Base-by-base conservation (phyloP, 2,888 invertebrate species). In the Orgyia antiqua region DNA sequence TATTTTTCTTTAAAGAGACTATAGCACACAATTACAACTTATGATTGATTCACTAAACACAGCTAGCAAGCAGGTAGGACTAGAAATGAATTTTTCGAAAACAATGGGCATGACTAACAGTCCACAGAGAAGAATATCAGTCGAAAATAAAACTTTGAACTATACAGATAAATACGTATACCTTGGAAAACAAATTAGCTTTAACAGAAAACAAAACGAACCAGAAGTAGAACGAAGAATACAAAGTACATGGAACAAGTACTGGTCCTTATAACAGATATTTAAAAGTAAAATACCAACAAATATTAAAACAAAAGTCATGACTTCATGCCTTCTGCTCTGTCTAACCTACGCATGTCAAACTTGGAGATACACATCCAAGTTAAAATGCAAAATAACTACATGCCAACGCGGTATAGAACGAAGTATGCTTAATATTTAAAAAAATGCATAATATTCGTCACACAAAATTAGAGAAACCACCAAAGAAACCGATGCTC, bases 11-110 rank as follows among this genome's bases (percentile, higher is more conserved):
- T n/a, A n/a, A n/a, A n/a, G n/a, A n/a, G n/a, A n/a, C n/a, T n/a
- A n/a, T 15, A 15, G 15, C 15, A 15, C 15, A 23, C 23, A 23
- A 23, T 10, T 23, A 23, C 23, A 23, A 10, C 9, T 2, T 10
- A 23, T 23, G 23, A 9, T 23, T 10, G 9, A 23, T 23, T 23
- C 23, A 23, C 10, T 10, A 23, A 23, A 23, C 10, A 4, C 27
- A 27, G 31, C 23, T 7, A 32, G 31, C 7, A 27, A 21, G 7
- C 13, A 13, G 0, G 27, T 13, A 9, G 26, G 31, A 5, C 26
- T 32, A 12, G 17, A 32, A 18, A 32, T 32, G 23, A 32, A 32
- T 17, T 21, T 7, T 9, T 18, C 23, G 2, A 27, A 32, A 27
- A 27, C 24, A 2, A 32, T 24, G 24, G 17, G 11, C 13, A 31